A percentile compares a stretch with the other conserved stretches of the same genome.
These are phyloP conservation scores for Xanthostigma xanthostigma DNA, from an alignment of 2,888 invertebrate genomes.

Conservation along the genomic window DNA sequence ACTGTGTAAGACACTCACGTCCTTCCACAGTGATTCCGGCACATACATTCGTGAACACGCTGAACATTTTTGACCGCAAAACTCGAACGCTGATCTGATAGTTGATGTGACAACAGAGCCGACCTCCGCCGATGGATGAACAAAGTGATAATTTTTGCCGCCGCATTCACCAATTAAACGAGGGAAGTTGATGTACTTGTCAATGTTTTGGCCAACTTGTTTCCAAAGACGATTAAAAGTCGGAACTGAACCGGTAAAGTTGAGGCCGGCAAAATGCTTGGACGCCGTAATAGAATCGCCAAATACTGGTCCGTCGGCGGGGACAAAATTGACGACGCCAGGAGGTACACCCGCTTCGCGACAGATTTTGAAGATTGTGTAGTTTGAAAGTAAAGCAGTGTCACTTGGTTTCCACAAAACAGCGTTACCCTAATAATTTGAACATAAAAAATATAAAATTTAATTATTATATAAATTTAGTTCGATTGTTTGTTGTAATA, in stretches of 20 bases:
- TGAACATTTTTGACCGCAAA: conserved; percentile 95
- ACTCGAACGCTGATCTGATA: conserved; percentile 89
- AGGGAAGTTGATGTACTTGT: conserved; percentile 77
- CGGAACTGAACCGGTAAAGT: conserved; percentile 97
- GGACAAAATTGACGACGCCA: conserved; percentile 95
- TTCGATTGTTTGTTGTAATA: too few relatives aligned
- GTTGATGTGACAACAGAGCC: conserved; percentile 69
- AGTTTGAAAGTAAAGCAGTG: conserved; percentile 91
- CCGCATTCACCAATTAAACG: conserved; percentile 93
- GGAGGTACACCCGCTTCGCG: conserved; percentile 91
- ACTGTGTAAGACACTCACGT: conserved; percentile 26
- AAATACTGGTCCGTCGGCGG: conserved; percentile 90
- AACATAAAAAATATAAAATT: too few relatives aligned
- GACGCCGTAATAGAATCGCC: conserved; percentile 80
- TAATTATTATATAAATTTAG: too few relatives aligned
- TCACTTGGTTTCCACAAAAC: conserved; percentile 98
- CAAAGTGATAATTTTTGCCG: conserved; percentile 97
- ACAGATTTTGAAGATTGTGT: conserved; percentile 83
- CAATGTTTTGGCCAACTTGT: conserved; percentile 79
- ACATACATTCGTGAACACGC: conserved; percentile 96
- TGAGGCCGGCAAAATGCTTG: conserved; percentile 79
- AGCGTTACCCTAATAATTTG: conserved; percentile 64
- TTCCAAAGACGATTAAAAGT: conserved; percentile 90
- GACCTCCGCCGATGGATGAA: conserved; percentile 82
- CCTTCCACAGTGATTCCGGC: conserved; percentile 73